A percentile compares a stretch with the other conserved stretches of the same genome.
phyloP scores from a whole-genome alignment of 2,888 invertebrate genomes.

The Stenolophus ochropezus region DNA sequence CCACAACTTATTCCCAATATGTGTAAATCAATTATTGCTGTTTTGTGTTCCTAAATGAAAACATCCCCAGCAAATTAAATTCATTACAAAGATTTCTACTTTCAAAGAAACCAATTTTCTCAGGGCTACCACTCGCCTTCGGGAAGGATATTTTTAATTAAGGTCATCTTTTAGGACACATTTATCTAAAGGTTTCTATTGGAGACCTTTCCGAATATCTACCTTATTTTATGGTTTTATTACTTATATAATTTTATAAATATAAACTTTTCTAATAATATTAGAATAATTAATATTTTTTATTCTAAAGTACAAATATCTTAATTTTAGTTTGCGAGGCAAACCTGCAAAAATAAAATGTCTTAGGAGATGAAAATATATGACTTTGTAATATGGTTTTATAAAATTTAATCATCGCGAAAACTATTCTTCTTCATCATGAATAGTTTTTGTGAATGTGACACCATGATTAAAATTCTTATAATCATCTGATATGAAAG shows the following conservation, averaged over 20 bases:
- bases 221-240: too few species aligned
- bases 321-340: not conserved
- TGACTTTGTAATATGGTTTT: not conserved
- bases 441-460: not conserved
- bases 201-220: too few species aligned
- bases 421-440: not conserved
- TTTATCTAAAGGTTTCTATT: too few species aligned
- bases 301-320: too few species aligned
- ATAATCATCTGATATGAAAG: not conserved
- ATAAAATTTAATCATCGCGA: not conserved
- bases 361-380: not conserved
- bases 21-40: conserved; percentile 28
- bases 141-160: not conserved
- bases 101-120: not conserved
- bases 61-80: not conserved
- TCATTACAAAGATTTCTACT: not conserved
- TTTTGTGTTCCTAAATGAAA: not conserved
- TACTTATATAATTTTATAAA: too few species aligned
- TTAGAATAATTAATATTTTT: too few species aligned
- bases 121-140: not conserved
- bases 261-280: too few species aligned
- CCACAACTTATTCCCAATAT: conserved; percentile 15
- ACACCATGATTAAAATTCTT: not conserved
- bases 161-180: not conserved
- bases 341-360: not conserved